Conservation (phyloP, 2,113 vertebrate species). For the Vireo altiloquus region DNA sequence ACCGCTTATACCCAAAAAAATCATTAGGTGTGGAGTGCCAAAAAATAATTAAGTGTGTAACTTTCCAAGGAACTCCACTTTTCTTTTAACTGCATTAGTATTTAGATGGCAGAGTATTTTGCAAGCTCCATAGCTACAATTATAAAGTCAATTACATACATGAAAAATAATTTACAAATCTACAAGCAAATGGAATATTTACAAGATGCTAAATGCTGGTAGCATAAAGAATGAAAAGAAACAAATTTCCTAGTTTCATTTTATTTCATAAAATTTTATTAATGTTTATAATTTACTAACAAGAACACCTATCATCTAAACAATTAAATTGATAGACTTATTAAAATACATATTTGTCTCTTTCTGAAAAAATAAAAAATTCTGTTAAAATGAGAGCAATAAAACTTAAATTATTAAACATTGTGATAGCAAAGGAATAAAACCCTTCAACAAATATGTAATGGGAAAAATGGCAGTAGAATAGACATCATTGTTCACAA, state of each 20-base stretch:
- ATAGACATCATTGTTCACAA: not conserved
- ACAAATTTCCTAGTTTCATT: not conserved
- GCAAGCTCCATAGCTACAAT: not conserved
- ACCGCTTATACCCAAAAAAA: not conserved
- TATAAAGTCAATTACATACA: not conserved
- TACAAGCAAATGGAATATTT: not conserved
- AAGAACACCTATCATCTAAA: not conserved
- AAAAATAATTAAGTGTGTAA: not conserved
- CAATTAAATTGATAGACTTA: constrained; percentile 14
- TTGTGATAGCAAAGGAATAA: not conserved
- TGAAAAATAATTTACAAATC: not conserved
- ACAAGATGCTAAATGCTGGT: not conserved
- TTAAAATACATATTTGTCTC: not conserved
- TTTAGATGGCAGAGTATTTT: not conserved
- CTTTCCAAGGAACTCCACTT: not conserved
- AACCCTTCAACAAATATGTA: not conserved
- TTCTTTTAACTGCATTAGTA: not conserved
- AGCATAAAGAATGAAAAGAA: not conserved
- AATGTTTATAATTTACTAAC: not conserved
- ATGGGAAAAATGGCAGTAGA: not conserved
- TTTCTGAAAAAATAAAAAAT: not conserved
- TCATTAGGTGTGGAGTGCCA: not conserved
- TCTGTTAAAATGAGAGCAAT: constrained; percentile 32
- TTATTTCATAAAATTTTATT: constrained; percentile 20
- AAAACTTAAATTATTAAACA: constrained; percentile 4